Evolutionary conservation across 2,797 vertebrate genomes (phyloP), one percentile per base, ranked within the genome.

Genomic region (Cynopterus sphinx): DNA sequence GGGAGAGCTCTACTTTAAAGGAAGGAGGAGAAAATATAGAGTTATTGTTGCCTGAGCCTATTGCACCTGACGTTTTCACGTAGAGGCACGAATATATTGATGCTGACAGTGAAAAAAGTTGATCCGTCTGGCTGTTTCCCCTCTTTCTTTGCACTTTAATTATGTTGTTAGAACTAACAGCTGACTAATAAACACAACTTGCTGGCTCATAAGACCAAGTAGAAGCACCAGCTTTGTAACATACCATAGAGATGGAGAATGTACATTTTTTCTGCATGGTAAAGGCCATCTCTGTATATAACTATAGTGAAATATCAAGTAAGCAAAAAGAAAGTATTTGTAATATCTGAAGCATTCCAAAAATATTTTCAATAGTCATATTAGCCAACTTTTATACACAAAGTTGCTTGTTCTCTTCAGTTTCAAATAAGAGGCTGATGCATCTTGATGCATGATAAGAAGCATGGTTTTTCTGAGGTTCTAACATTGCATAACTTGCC

Each of bases 71-170:
- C 87, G 53, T 86, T 97, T 97, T 92, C 94, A 95, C 94, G 68
- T 74, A 91, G 65, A 82, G 70, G 97, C 11, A 33, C 90, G 96
- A 97, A 96, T 75, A 96, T 97, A 91, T 91, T 89, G 95, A 95
- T 1, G 46, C 90, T 97, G 91, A 91, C 11, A 0, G 75, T 87
- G 90, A 77, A 84, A 94, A 91, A 96, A 96, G 95, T 0, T 8
- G 90, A 97, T 96, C 95, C 98, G 92, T 94, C 88, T 97, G 91
- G 91, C 97, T 98, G 82, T 87, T 73, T 89, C 95, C 97, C 90
- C 78, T 98, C 84, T 98, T 97, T 97, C 96, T 97, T 97, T 98
- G 98, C 98, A 98, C 98, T 98, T 98, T 97, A 98, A 98, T 97
- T 97, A 73, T 93, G 75, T 96, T 94, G 94, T 79, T 96, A 96